phyloP scores from a whole-genome alignment of 2,113 vertebrate species.

The Marmota monax region DNA sequence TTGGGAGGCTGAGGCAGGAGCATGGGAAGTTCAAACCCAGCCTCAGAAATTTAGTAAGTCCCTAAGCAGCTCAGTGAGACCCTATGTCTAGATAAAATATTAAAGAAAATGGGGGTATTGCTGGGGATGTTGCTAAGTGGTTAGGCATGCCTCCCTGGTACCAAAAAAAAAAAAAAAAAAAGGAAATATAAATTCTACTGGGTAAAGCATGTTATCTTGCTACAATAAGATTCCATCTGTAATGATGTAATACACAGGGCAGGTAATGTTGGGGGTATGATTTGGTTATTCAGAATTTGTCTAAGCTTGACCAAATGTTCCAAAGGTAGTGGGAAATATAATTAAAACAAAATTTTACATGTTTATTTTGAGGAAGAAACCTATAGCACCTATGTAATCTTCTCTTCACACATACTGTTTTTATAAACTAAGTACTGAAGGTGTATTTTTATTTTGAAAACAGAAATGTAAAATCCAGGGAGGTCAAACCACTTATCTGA shows the following conservation, averaged over 20 bases:
- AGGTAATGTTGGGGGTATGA: conserved; percentile 16
- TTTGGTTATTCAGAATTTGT: conserved; percentile 16
- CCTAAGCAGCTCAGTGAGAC: too few species aligned
- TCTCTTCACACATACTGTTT: not conserved
- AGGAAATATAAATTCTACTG: not conserved
- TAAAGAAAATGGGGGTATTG: too few species aligned
- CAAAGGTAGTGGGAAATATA: conserved; percentile 39
- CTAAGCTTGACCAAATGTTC: not conserved
- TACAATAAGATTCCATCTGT: conserved; percentile 24
- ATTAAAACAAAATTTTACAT: conserved; percentile 36
- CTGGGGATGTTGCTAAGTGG: too few species aligned
- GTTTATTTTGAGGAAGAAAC: conserved; percentile 25
- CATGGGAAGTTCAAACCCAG: too few species aligned
- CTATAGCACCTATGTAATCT: not conserved
- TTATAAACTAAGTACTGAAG: not conserved
- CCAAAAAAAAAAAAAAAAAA: too few species aligned
- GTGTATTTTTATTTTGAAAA: conserved; percentile 31
- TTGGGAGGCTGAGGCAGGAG: too few species aligned
- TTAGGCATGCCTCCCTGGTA: too few species aligned
- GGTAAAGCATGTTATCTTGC: not conserved
- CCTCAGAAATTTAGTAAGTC: too few species aligned
- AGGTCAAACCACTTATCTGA: conserved; percentile 14
- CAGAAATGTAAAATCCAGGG: not conserved
- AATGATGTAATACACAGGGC: not conserved
- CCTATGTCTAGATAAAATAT: too few species aligned